These are phyloP conservation scores for Choristoneura fumiferana DNA, from an alignment of 1,140 invertebrate species.

Conservation along the genomic window DNA sequence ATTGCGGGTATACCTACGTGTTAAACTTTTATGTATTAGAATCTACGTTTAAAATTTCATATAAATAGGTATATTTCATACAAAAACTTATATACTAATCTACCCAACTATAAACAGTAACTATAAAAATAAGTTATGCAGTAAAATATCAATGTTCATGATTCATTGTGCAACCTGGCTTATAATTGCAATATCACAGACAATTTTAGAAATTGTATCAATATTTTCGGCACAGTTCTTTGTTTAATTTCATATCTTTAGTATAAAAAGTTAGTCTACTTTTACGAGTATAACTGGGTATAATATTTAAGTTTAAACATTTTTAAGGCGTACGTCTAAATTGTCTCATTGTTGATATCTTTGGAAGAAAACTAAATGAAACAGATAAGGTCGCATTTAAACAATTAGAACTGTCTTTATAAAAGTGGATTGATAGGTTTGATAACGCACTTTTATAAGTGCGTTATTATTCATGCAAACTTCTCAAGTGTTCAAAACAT, in stretches of 20 bases:
- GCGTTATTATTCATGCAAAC: too few relatives aligned
- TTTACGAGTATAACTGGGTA: too few relatives aligned
- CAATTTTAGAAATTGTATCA: slow-evolving; percentile 30
- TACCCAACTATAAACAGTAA: neutral
- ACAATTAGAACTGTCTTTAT: too few relatives aligned
- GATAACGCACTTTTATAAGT: too few relatives aligned
- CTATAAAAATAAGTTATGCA: slow-evolving; percentile 13
- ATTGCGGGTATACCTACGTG: neutral
- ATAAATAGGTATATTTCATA: neutral
- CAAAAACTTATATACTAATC: neutral
- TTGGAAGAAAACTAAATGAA: too few relatives aligned
- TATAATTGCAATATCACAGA: slow-evolving; percentile 49
- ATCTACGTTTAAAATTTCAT: neutral
- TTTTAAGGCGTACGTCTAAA: too few relatives aligned
- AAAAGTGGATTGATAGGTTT: too few relatives aligned
- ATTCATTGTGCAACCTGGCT: slow-evolving; percentile 18
- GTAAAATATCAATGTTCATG: neutral
- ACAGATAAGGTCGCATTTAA: too few relatives aligned
- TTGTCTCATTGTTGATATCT: too few relatives aligned
- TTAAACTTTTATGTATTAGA: neutral
- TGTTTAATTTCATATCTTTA: slow-evolving; percentile 8
- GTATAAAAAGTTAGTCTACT: too few relatives aligned
- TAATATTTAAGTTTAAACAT: too few relatives aligned
- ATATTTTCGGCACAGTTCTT: slow-evolving; percentile 4
- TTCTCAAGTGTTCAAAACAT: too few relatives aligned